Evolutionary conservation across 2,797 vertebrate genomes (phyloP), one percentile per base, ranked within the genome.

Genomic region (Limnodromus scolopaceus): DNA sequence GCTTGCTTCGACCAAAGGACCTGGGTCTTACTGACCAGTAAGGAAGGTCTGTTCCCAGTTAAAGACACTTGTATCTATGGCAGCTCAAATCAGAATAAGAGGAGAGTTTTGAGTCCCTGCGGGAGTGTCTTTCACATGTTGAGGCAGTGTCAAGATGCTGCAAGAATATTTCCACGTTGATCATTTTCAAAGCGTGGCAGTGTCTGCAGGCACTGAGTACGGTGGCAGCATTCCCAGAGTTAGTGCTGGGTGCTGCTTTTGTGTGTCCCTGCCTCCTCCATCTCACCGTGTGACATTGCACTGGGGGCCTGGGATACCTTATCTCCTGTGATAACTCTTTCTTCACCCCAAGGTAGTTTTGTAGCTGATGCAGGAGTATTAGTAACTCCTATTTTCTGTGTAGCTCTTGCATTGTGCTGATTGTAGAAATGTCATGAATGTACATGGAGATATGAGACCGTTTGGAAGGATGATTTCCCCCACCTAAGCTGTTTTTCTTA

Each of bases 1-100:
- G 22, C 65, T 81, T 80, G 22, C 46, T 92, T 63, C 48, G 63
- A 2, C 34, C 2, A 2, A 72, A 93, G 63, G 49, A 87, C 91
- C 72, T 55, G 72, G 41, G 91, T 91, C 76, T 88, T 86, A 70
- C 53, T 0, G 0, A 92, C 94, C 69, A 94, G 93, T 84, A 25
- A 51, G 51, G 82, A 69, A 84, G 30, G 15, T 88, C 79, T 91
- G n/a, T 92, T 90, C 63, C 85, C 85, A 81, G 87, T 82, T 95
- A 63, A 75, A 89, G 66, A 36, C 12, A 32, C 75, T 87, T 79
- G 54, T 79, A 66, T 82, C 58, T 41, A n/a, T 90, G 91, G 94
- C 91, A 95, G 91, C 79, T 92, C 36, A 71, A 77, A 86, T 84
- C 72, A 65, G 89, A 91, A 83, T 89, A 81, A 89, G 81, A 3